Conservation (phyloP, 2,888 invertebrate species). For the Parelbella ahira region DNA sequence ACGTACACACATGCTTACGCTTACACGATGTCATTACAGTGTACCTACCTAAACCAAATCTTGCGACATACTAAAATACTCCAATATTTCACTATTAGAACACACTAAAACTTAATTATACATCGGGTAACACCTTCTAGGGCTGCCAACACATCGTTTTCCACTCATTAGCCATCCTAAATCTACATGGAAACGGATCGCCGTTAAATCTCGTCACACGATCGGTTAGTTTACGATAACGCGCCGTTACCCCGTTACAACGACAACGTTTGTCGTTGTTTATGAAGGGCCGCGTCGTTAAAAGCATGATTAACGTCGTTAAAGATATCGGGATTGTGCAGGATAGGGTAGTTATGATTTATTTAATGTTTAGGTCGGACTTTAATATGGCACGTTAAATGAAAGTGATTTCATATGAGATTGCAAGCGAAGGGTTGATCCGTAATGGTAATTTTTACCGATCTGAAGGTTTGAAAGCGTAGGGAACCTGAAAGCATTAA, state of each 20-base stretch:
- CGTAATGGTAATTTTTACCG: too few species aligned
- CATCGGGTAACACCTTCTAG: constrained; percentile 14
- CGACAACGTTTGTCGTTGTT: constrained; percentile 26
- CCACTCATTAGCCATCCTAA: constrained; percentile 20
- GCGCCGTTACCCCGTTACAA: constrained; percentile 24
- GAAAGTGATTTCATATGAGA: constrained; percentile 1
- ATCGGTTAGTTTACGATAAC: constrained; percentile 34
- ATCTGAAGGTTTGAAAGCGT: too few species aligned
- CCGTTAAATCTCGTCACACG: constrained; percentile 31
- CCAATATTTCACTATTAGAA: constrained; percentile 1
- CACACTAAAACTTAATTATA: constrained; percentile 28
- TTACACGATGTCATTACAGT: too few species aligned
- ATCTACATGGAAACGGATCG: constrained; percentile 26
- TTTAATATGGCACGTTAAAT: not conserved
- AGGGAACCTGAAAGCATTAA: too few species aligned
- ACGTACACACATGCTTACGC: too few species aligned
- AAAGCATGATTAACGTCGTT: constrained; percentile 23
- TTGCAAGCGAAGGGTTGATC: not conserved
- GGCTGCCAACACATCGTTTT: constrained; percentile 17
- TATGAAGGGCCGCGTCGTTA: constrained; percentile 23
- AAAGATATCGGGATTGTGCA: constrained; percentile 24
- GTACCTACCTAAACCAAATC: too few species aligned
- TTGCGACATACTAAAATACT: too few species aligned
- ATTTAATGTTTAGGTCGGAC: constrained; percentile 5
- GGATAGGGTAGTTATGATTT: constrained; percentile 21